Base-by-base conservation (phyloP, 2,888 invertebrate genomes). In the Drosophila mercatorum region DNA sequence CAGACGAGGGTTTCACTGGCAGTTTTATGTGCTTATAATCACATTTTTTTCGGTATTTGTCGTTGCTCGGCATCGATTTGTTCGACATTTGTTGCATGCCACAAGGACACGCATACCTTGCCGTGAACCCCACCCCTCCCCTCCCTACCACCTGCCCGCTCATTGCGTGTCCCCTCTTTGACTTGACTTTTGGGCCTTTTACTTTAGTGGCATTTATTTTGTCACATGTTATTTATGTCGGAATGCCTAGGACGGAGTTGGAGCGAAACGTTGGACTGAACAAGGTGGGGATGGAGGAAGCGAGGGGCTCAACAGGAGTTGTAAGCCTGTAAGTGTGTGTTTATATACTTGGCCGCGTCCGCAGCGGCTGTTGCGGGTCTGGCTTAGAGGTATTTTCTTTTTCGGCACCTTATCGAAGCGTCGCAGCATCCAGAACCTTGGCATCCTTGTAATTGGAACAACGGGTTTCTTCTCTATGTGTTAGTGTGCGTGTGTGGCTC, bases 21-120 rank as follows among this genome's bases (percentile, higher is more conserved):
- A 62, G 63, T 73, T 86, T 86, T 85, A 85, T 83, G 74, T 72
- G 78, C 86, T 78, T 85, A 86, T 83, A 83, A 83, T 85, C 83
- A 83, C 83, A 80, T 64, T 75, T 74, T 78, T 79, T 53, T 63
- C 46, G 62, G 63, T 68, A 56, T 73, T 73, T 68, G 51, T 47
- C 56, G 64, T 49, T 60, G 43, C 57, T 47, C 14, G 61, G 41
- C 82, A 87, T 84, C 87, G 84, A 87, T 84, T 84, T 87, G 80
- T 76, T 81, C 74, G 83, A 80, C 80, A 84, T 83, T 86, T 86
- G 80, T 76, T 72, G 84, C 78, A 86, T 83, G 83, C 81, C 76
- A 49, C 71, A 76, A 83, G 83, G 78, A 80, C 78, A 83, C 71
- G 52, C 63, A 44, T 46, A 38, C 40, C 28, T 38, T 17, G 22